These are phyloP conservation scores for Drosophila tsacasi DNA, from an alignment of 1,140 invertebrate genomes.

Conservation along the genomic window DNA sequence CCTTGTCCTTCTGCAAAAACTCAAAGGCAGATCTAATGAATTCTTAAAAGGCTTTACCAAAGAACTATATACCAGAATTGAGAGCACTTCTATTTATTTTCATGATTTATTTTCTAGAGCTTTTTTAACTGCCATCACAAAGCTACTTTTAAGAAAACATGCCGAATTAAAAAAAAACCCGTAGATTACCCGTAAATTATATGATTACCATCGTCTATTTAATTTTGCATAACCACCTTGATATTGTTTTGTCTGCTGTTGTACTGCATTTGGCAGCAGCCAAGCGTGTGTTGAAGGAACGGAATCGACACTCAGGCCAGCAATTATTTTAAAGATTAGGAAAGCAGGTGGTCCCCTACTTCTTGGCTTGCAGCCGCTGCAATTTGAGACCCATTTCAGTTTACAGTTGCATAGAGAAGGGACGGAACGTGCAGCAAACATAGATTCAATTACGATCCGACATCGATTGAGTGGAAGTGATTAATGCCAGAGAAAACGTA, in stretches of 20 bases:
- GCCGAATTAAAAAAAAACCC: neutral
- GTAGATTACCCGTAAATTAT: too few species aligned
- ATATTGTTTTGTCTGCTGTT: neutral
- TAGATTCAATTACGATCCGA: slow-evolving; percentile 57
- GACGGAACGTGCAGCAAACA: slow-evolving; percentile 44
- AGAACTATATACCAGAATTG: too few species aligned
- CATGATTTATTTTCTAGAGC: neutral
- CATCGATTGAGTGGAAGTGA: slow-evolving; percentile 63
- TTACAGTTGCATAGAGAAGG: slow-evolving; percentile 60
- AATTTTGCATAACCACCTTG: slow-evolving; percentile 19
- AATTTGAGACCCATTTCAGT: slow-evolving; percentile 66
- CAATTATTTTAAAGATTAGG: slow-evolving; percentile 17
- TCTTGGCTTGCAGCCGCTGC: slow-evolving; percentile 61
- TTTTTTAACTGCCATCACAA: neutral
- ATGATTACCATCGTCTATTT: neutral
- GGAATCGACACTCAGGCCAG: neutral
- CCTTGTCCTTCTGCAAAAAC: slow-evolving; percentile 4
- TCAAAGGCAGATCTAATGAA: slow-evolving; percentile 29
- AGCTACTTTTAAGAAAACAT: neutral
- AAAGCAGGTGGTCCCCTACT: slow-evolving; percentile 50
- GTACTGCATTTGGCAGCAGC: slow-evolving; percentile 41
- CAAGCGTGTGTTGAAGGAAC: slow-evolving; percentile 31
- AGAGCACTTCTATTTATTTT: neutral
- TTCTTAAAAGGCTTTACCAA: slow-evolving; percentile 26
- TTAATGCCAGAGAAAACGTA: slow-evolving; percentile 44